A percentile compares a stretch with the other conserved stretches of the same genome.
Evolutionary conservation across 2,113 vertebrate genomes (phyloP).

Genomic region (Laticauda colubrina): DNA sequence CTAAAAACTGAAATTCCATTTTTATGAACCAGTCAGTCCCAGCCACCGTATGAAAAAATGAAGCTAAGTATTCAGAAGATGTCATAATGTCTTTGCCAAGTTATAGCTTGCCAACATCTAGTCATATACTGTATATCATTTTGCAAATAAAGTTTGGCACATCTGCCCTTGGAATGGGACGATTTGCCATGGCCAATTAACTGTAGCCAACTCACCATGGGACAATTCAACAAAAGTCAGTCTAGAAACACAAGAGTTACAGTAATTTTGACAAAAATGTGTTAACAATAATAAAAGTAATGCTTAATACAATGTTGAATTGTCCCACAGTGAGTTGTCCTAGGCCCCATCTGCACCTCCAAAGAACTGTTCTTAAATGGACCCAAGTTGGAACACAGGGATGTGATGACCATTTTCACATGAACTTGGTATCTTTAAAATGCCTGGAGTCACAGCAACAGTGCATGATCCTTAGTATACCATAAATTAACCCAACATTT

Average conservation of each 20-base stretch:
- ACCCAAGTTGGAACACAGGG: background rate
- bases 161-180: background rate
- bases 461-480: background rate
- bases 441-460: background rate
- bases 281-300: background rate
- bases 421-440: background rate
- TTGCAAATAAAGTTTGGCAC: background rate
- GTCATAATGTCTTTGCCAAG: background rate
- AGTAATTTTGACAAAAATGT: background rate
- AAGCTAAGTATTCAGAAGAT: background rate
- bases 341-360: background rate
- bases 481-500: background rate
- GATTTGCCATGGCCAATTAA: no score
- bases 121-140: background rate
- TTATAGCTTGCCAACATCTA: background rate
- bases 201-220: background rate
- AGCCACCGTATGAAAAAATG: background rate
- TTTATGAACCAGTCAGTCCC: background rate
- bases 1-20: background rate
- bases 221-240: background rate
- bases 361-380: background rate
- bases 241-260: background rate
- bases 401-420: background rate
- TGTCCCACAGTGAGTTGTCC: background rate
- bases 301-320: background rate